phyloP scores from a whole-genome alignment of 2,113 vertebrate species.

The Gyps fulvus region DNA sequence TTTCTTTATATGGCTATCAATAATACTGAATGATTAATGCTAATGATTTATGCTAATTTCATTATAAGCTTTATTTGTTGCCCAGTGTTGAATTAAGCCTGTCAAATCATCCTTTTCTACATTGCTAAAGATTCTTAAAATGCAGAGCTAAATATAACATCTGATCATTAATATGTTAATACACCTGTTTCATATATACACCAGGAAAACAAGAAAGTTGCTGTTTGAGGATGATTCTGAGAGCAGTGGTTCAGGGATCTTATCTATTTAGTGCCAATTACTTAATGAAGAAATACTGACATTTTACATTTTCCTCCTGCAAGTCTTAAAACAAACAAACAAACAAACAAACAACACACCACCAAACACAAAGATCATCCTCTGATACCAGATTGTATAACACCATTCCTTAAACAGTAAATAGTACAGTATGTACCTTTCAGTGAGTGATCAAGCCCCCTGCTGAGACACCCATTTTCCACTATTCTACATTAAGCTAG shows the following conservation, averaged over 20 bases:
- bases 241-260: neutral
- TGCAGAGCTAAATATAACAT: slow-evolving; percentile 64
- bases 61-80: slow-evolving; percentile 79
- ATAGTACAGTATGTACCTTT: neutral
- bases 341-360: no score
- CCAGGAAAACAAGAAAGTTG: neutral
- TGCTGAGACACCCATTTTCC: neutral
- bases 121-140: slow-evolving; percentile 68
- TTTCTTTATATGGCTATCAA: slow-evolving; percentile 72
- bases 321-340: neutral
- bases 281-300: neutral
- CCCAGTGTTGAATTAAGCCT: slow-evolving; percentile 72
- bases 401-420: neutral
- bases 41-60: slow-evolving; percentile 82
- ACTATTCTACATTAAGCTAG: neutral
- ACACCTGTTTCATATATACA: slow-evolving; percentile 32
- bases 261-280: neutral
- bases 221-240: slow-evolving; percentile 7
- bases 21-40: slow-evolving; percentile 76
- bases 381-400: neutral
- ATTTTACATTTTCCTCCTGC: neutral
- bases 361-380: neutral
- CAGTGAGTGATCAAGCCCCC: neutral
- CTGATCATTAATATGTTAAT: slow-evolving; percentile 69
- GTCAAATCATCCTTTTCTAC: slow-evolving; percentile 72